Percentiles rank a stretch among this genome's conserved stretches.
Evolutionary conservation across 2,113 vertebrate genomes (phyloP).

Genomic region (Sminthopsis crassicaudata): DNA sequence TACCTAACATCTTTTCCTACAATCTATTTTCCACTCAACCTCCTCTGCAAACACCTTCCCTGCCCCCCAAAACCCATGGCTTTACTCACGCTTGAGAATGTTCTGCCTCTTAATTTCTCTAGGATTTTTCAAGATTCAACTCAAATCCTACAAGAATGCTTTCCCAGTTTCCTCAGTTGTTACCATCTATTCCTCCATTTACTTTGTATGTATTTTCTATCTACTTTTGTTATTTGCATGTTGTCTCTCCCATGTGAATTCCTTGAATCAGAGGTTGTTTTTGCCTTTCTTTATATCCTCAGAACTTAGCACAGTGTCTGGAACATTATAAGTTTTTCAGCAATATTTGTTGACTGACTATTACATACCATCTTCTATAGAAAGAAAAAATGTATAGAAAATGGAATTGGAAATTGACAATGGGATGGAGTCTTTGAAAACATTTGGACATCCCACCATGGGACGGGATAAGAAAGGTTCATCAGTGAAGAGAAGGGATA

Average conservation of each 20-base stretch:
- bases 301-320: too few species aligned
- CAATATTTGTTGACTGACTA: too few species aligned
- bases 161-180: background rate
- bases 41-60: background rate
- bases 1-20: background rate
- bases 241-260: background rate
- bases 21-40: background rate
- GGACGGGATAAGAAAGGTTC: background rate
- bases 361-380: too few species aligned
- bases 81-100: background rate
- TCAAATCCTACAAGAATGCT: background rate
- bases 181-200: background rate
- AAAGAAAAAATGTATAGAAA: too few species aligned
- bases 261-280: too few species aligned
- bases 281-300: too few species aligned
- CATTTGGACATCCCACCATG: background rate
- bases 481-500: background rate
- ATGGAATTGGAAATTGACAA: background rate
- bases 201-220: background rate
- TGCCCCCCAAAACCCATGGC: background rate
- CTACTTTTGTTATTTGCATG: background rate
- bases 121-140: background rate
- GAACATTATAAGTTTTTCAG: too few species aligned
- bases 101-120: background rate
- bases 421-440: background rate